phyloP scores from a whole-genome alignment of 2,113 vertebrate genomes.

The Cebus imitator region DNA sequence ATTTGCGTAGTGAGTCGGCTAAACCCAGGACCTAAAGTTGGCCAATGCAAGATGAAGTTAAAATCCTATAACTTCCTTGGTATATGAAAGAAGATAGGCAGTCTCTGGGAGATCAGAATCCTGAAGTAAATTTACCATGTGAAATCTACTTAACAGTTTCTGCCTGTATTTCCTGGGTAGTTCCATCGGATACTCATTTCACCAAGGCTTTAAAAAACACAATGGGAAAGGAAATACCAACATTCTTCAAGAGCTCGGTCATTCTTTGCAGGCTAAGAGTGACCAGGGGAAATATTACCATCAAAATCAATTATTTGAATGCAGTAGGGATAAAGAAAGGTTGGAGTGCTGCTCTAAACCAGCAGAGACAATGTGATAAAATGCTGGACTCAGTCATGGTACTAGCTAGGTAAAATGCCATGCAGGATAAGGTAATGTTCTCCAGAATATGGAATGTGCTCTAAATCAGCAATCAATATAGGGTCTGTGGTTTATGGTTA shows the following conservation, averaged over 20 bases:
- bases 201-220: not conserved
- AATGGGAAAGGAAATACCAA: not conserved
- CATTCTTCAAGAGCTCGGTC: not conserved
- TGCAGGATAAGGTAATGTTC: not conserved
- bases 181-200: not conserved
- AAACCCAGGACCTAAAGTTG: not conserved
- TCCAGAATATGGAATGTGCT: not conserved
- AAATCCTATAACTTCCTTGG: not conserved
- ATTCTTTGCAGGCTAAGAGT: not conserved
- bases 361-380: not conserved
- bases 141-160: not conserved
- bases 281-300: not conserved
- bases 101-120: not conserved
- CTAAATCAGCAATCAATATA: not conserved
- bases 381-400: not conserved
- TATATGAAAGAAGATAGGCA: not conserved
- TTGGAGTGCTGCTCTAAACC: not conserved
- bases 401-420: not conserved
- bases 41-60: not conserved
- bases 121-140: not conserved
- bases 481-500: not conserved
- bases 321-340: not conserved
- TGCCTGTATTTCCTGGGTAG: not conserved
- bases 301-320: not conserved
- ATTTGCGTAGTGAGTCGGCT: not conserved